Base-by-base conservation (phyloP, 2,888 invertebrate genomes). In the Euzophera pinguis region DNA sequence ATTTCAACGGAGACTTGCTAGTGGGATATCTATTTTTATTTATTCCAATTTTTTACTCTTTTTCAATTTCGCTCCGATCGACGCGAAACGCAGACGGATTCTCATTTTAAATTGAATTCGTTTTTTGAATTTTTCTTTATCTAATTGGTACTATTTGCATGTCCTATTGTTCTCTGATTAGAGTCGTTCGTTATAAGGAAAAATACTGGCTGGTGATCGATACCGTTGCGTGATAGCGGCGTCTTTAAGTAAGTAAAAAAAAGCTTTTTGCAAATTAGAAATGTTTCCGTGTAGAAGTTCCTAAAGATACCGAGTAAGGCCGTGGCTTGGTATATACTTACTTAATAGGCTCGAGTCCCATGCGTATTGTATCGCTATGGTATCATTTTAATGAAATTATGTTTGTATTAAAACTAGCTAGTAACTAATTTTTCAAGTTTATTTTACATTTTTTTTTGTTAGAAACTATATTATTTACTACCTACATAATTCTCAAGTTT, bases 1-100 rank as follows among this genome's bases (percentile, higher is more conserved):
- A 86, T 88, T 90, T 89, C 90, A 86, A 85, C 90, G 85, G 81
- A 81, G 88, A 89, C 88, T 89, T 89, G 88, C 87, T 86, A 87
- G 87, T 86, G 85, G 88, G 79, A 82, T 87, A 84, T 88, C 88
- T 89, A 89, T 89, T 89, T 89, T 90, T 89, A 85, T 90, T 89
- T 89, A 86, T 87, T 86, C 82, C 75, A 75, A 71, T 75, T 82
- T 82, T 80, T 75, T 74, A 69, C 73, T 72, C 69, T 81, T 83
- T 89, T 89, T 88, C 84, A 87, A 85, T 90, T 88, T 85, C 78
- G 81, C 71, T 67, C 66, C 84, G 84, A 87, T 88, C 88, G 85
- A 82, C 85, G 81, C 79, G 82, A 83, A 84, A 84, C 86, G 87
- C 78, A 85, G 87, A 85, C 85, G 77, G 80, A 81, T 45, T 84